A percentile compares a stretch with the other conserved stretches of the same genome.
These are phyloP conservation scores for Chelonia mydas DNA, from an alignment of 2,797 vertebrate species.

Conservation along the genomic window DNA sequence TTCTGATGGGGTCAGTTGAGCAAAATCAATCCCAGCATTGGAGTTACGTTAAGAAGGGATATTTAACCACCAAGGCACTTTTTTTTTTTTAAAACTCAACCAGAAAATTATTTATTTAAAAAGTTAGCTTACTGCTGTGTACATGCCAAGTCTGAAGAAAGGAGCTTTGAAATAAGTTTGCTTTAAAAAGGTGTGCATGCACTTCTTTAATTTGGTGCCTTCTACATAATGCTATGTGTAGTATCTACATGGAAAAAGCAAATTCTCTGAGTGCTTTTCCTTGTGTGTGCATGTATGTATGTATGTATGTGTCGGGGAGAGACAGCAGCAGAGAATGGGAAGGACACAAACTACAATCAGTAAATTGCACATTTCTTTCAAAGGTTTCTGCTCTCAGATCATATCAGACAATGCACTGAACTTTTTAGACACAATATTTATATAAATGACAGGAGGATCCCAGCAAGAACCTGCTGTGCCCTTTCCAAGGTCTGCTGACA, in stretches of 20 bases:
- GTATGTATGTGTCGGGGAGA: accelerated
- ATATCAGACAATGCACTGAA: background rate
- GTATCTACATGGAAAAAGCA: background rate
- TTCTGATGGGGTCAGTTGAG: background rate
- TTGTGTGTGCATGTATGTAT: background rate
- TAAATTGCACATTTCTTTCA: background rate
- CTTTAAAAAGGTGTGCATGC: background rate
- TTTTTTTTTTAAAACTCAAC: background rate
- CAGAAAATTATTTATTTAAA: background rate
- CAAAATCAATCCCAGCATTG: background rate
- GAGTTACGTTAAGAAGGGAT: background rate
- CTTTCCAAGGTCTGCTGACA: background rate
- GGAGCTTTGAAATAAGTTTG: background rate
- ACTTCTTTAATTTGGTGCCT: background rate
- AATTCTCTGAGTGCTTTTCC: background rate
- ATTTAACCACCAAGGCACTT: accelerated
- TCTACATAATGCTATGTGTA: accelerated
- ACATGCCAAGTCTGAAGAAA: background rate
- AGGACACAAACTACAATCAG: background rate
- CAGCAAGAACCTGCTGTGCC: constrained; percentile 34
- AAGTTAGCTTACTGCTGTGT: background rate
- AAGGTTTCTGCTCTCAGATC: background rate
- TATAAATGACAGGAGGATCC: constrained; percentile 34
- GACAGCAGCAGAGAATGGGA: background rate
- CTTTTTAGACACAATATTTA: constrained; percentile 11